Evolutionary conservation across 2,888 invertebrate genomes (phyloP).

Genomic region (Glyphotaelius pellucidus): DNA sequence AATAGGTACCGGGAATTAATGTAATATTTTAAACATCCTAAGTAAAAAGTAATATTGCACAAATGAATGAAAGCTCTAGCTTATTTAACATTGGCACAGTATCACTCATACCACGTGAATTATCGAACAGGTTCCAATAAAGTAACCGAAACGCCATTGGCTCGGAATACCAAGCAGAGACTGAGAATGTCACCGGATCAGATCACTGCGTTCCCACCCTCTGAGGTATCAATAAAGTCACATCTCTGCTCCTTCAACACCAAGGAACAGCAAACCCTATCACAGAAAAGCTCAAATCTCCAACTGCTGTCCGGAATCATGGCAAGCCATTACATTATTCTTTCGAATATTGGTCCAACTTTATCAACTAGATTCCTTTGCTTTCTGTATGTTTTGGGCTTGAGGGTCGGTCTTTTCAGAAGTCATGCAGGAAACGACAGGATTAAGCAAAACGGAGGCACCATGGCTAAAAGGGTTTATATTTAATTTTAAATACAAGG

Average conservation of each 20-base stretch:
- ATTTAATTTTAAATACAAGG: background rate
- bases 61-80: background rate
- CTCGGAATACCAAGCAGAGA: slow-evolving; percentile 49
- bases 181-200: slow-evolving; percentile 55
- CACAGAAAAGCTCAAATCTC: background rate
- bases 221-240: slow-evolving; percentile 51
- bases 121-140: slow-evolving; percentile 44
- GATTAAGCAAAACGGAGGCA: background rate
- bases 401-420: slow-evolving; percentile 13
- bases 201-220: slow-evolving; percentile 53
- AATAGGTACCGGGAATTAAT: background rate
- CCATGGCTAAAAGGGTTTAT: background rate
- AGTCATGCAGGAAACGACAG: background rate
- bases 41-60: background rate
- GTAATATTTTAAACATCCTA: background rate
- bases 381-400: background rate
- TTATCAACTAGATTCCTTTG: background rate
- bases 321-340: background rate
- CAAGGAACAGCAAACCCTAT: background rate
- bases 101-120: background rate
- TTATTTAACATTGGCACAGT: background rate
- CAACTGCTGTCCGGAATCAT: background rate
- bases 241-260: background rate
- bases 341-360: background rate
- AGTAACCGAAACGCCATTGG: slow-evolving; percentile 47